Percentiles rank a stretch among this genome's conserved stretches.
Conservation (phyloP, 92 coral and sea anemone species). For the Umimayanthus chanpuru region DNA sequence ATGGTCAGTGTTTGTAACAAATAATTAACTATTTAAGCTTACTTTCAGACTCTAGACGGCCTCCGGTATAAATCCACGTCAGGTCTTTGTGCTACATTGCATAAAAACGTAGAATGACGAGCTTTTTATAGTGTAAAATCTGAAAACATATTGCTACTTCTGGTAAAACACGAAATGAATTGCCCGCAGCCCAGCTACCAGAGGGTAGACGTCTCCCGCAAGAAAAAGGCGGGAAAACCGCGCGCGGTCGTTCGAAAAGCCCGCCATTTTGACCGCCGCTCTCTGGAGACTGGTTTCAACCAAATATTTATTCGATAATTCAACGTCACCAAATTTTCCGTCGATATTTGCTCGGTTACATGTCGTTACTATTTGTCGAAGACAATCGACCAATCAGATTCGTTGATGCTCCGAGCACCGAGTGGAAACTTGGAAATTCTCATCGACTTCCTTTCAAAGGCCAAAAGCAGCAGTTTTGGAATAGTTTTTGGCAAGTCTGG, state of each 20-base stretch:
- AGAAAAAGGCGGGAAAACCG: conserved; percentile 37
- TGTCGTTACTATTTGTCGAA: conserved; percentile 43
- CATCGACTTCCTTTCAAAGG: conserved; percentile 59
- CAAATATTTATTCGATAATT: conserved; percentile 2
- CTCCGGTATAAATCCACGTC: not conserved
- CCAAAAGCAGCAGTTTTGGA: conserved; percentile 42
- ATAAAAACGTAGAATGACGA: not conserved
- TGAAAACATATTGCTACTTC: not conserved
- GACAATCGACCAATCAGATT: conserved; percentile 71
- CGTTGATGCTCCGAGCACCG: conserved; percentile 64
- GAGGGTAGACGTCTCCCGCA: not conserved
- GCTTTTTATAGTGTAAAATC: not conserved
- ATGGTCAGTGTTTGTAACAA: too few relatives aligned
- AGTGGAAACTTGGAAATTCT: conserved; percentile 71
- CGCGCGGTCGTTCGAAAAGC: conserved; percentile 43
- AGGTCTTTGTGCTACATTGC: not conserved
- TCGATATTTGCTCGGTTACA: conserved; percentile 37
- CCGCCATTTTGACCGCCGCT: conserved; percentile 21
- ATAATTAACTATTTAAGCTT: not conserved
- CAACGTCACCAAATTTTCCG: not conserved
- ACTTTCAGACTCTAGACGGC: not conserved
- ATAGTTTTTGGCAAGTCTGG: conserved; percentile 44
- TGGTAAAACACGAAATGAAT: not conserved
- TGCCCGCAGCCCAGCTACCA: not conserved
- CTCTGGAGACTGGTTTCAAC: conserved; percentile 12